Evolutionary conservation across 37 sponge, comb jelly and placozoan genomes (phyloP).

Genomic region (Petrosia ficiformis): DNA sequence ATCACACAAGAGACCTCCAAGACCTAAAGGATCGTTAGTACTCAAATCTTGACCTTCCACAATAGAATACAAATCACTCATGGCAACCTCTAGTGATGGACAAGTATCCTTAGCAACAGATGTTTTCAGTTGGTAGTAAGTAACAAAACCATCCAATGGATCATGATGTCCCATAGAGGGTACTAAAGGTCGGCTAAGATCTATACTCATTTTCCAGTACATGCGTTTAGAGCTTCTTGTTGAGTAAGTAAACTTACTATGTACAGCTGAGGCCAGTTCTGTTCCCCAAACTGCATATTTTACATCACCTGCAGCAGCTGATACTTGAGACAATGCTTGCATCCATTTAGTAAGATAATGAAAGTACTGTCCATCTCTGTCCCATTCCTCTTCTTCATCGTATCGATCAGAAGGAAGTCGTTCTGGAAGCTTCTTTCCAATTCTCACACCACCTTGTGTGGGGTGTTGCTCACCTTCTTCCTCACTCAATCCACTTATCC

Average conservation of each 20-base stretch:
- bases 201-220: conserved; percentile 17
- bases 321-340: conserved; percentile 8
- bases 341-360: conserved; percentile 23
- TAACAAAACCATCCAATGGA: conserved; percentile 10
- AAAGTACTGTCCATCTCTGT: conserved; percentile 9
- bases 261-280: no score
- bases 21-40: conserved; percentile 10
- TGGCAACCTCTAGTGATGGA: not conserved
- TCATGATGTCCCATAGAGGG: conserved; percentile 24
- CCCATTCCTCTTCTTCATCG: conserved; percentile 16
- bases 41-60: not conserved
- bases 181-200: conserved; percentile 13
- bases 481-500: conserved; percentile 11
- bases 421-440: conserved; percentile 16
- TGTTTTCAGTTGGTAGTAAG: conserved; percentile 7
- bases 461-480: conserved; percentile 2
- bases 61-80: not conserved
- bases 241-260: no score
- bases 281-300: not conserved
- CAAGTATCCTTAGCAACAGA: not conserved
- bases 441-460: conserved; percentile 2
- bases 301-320: not conserved
- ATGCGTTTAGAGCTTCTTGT: no score
- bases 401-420: not conserved
- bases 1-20: conserved; percentile 8